Evolutionary conservation across 2,113 vertebrate species (phyloP).

Genomic region (Xerus inauris): DNA sequence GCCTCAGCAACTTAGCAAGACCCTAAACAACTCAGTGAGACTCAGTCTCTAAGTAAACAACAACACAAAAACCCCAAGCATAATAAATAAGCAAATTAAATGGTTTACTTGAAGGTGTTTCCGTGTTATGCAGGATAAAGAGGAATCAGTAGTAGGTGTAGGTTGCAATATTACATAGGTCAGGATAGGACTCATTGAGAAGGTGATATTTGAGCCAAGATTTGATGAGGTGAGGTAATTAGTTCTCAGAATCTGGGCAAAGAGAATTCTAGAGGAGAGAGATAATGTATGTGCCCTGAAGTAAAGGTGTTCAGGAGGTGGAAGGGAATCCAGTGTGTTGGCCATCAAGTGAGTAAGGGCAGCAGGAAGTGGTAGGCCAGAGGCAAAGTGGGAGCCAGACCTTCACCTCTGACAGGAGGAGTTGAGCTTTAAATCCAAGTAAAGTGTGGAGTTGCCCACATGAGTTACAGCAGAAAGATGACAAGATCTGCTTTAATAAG

Average conservation of each 20-base stretch:
- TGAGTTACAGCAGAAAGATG: neutral
- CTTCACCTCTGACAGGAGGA: neutral
- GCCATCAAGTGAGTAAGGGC: neutral
- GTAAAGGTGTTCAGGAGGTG: neutral
- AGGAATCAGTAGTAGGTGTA: neutral
- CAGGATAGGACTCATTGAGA: neutral
- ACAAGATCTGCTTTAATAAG: neutral
- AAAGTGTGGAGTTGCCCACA: neutral
- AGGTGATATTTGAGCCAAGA: neutral
- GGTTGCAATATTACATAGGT: neutral
- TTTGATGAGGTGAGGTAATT: neutral
- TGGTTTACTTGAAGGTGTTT: neutral
- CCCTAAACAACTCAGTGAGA: too few species aligned
- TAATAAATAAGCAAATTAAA: neutral
- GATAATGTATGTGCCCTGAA: neutral
- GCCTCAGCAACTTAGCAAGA: too few species aligned
- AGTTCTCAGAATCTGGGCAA: neutral
- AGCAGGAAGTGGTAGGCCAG: neutral
- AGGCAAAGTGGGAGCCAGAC: neutral
- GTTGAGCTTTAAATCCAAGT: conserved; percentile 11
- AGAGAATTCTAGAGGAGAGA: neutral
- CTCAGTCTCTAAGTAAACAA: too few species aligned
- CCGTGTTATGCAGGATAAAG: neutral
- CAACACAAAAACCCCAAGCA: neutral
- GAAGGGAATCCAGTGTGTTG: neutral